Percentiles rank a stretch among this genome's conserved stretches.
Conservation (phyloP, 2,797 vertebrate species). For the Dipus sagitta region DNA sequence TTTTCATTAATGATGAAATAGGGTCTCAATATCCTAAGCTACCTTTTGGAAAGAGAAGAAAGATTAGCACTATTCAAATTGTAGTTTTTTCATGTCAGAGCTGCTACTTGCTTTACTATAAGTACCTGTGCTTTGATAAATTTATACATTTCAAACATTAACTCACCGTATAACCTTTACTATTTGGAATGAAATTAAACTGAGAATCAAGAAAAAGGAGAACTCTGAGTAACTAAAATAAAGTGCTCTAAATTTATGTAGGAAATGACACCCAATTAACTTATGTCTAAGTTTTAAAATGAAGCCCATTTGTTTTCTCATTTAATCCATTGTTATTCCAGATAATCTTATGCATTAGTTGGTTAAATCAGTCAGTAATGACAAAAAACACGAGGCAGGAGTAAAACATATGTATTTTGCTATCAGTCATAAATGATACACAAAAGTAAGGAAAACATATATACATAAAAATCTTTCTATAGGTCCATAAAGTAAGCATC, state of each 20-base stretch:
- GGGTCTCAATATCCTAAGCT: slow-evolving; percentile 83
- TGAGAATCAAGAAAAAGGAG: not conserved
- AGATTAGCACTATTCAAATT: not conserved
- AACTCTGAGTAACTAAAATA: not conserved
- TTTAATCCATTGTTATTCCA: not conserved
- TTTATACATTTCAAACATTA: slow-evolving; percentile 33
- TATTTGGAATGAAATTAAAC: slow-evolving; percentile 43
- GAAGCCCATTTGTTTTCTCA: not conserved
- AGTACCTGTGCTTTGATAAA: slow-evolving; percentile 15
- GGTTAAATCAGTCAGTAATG: slow-evolving; percentile 3
- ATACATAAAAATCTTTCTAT: not conserved
- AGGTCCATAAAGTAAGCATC: not conserved
- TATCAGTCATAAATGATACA: not conserved
- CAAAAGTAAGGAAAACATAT: not conserved
- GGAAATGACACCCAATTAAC: slow-evolving; percentile 28
- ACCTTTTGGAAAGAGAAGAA: slow-evolving; percentile 76
- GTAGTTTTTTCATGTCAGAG: not conserved
- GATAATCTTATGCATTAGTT: not conserved
- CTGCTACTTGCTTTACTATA: slow-evolving; percentile 39
- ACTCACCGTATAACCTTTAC: slow-evolving; percentile 55
- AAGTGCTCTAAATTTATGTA: not conserved
- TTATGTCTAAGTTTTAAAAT: not conserved
- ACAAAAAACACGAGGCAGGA: not conserved
- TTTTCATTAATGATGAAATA: slow-evolving; percentile 85
- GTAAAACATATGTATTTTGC: not conserved